Base-by-base conservation (phyloP, 2,113 vertebrate genomes). In the Chinchilla lanigera region DNA sequence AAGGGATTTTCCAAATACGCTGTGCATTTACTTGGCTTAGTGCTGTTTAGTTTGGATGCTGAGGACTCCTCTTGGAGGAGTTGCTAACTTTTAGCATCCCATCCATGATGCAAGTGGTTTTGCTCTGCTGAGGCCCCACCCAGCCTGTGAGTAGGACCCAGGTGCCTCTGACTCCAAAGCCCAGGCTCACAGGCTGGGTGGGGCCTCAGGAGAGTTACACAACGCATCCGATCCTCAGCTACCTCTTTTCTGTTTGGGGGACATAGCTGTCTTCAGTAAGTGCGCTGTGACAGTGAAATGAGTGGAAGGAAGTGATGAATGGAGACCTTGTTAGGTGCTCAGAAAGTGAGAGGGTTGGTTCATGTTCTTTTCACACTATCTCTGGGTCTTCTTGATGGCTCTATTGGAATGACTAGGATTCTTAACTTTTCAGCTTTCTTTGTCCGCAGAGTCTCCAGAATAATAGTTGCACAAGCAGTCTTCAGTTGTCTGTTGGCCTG, bases 41-140 rank as follows among this genome's bases (percentile, higher is more conserved):
- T 4, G 33, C 33, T 96, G 65, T 69, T 97, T 95, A 24, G 67
- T 88, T 97, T 97, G 89, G 93, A 86, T 7, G 17, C 2, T 7
- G 26, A 77, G 50, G 38, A 44, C 24, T 47, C 12, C 67, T 81
- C 58, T 30, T 28, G 35, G 12, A 86, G 58, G 58, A 26, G 60
- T 93, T 63, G 85, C 81, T 85, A n/a, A 58, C 69, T 65, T 92
- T 93, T 41, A 95, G 71, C 50, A 60, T 86, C 73, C 22, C 38
- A 82, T 60, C 78, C 33, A 14, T 86, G 65, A 89, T 71, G 41
- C 83, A 69, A 81, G 35, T 54, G 47, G 35, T 33, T 73, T 86
- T 94, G 71, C 85, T 93, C 78, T 61, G 8, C 35, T 19, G 65
- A 69, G 35, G 65, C 35, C 16, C 35, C 5, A 17, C 35, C 6